Evolutionary conservation across 2,113 vertebrate species (phyloP), one percentile per base, ranked within the genome.

Genomic region (Spea bombifrons): DNA sequence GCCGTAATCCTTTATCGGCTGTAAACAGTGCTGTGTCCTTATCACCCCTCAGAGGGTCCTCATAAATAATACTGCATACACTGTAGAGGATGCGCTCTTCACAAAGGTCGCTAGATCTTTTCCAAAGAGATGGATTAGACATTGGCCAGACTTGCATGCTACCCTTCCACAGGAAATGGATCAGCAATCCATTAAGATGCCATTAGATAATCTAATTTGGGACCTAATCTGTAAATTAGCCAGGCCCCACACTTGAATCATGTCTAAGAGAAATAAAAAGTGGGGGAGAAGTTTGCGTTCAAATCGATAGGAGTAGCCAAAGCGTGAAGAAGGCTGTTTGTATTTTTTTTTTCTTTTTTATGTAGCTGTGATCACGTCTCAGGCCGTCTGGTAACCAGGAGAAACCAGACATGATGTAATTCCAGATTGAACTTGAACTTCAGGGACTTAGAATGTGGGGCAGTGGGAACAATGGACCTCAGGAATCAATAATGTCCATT

Each of bases 201-300:
- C 95, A 96, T 97, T 95, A 96, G 94, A 97, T 97, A 96, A 98
- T 98, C 95, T 97, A 96, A 96, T 98, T 98, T 96, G 90, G 90
- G 89, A 89, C 91, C 93, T 96, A 94, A 97, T 97, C 95, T 95
- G 93, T 94, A 95, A 97, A 95, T 93, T 93, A 94, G 93, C 94
- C 92, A 88, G 91, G 88, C 91, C 90, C 91, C 90, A 91, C 90
- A 90, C 88, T 93, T 91, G 84, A 92, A 90, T 88, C 91, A 88
- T 90, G 91, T 93, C 93, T 86, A 89, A 92, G 87, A 92, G 90
- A 89, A 59, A 47, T 67, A 73, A 67, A 15, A 68, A 44, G 65
- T 85, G 50, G 46, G 88, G 86, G 87, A 89, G 89, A 91, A 89
- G 89, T 92, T 92, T 92, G 89, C 84, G 88, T 91, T 90, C 89